Percentiles rank a stretch among this genome's conserved stretches.
These are phyloP conservation scores for Cherax destructor DNA, from an alignment of 1,140 invertebrate species.

Conservation along the genomic window DNA sequence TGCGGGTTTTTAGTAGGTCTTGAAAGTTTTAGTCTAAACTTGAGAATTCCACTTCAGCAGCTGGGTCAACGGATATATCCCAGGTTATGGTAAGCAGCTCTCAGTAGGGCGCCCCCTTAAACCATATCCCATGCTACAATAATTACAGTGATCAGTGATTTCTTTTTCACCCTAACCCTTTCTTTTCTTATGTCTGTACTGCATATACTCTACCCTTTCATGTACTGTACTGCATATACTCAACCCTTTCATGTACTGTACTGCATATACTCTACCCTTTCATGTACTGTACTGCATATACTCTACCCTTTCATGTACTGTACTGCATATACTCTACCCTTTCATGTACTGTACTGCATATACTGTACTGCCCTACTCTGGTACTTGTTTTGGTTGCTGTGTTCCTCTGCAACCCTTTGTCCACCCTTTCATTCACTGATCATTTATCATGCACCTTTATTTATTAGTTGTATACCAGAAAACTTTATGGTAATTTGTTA, in stretches of 20 bases:
- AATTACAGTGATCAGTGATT: neutral
- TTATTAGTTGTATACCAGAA: neutral
- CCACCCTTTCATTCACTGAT: neutral
- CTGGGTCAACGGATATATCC: slow-evolving; percentile 56
- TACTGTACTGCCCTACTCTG: neutral
- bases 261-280: no score
- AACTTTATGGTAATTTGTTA: neutral
- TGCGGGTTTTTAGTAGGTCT: neutral
- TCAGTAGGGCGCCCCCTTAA: slow-evolving; percentile 19
- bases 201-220: no score
- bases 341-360: neutral
- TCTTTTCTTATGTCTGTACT: neutral
- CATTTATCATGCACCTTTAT: neutral
- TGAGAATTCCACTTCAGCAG: slow-evolving; percentile 50
- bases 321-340: no score
- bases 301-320: neutral
- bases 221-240: no score
- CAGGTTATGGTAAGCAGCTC: slow-evolving; percentile 64
- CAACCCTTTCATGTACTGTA: no score
- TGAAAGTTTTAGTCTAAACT: slow-evolving; percentile 29
- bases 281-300: no score
- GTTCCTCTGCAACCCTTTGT: neutral
- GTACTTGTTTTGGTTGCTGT: neutral
- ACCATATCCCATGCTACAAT: slow-evolving; percentile 3
- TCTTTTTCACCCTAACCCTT: neutral